Base-by-base conservation (phyloP, 2,888 invertebrate genomes). In the Lasioglossum marginatum region DNA sequence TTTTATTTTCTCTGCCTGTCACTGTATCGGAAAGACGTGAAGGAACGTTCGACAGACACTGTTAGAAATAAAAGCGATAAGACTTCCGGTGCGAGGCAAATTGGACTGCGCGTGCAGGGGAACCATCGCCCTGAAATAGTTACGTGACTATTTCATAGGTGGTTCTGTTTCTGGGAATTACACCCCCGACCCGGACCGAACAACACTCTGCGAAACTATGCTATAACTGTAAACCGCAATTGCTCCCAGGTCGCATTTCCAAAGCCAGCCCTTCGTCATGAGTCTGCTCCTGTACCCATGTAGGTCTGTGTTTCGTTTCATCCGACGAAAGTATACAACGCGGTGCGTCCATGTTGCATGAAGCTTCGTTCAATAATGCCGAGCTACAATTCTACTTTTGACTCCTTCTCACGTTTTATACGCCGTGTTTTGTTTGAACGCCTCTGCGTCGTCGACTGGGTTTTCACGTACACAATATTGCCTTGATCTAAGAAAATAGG, bases 201-300 rank as follows among this genome's bases (percentile, higher is more conserved):
- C 83, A 68, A 80, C 71, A 63, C 66, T 80, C 79, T 73, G 79
- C 57, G 77, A 81, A 82, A 83, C 81, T 77, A 66, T 37, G 78
- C 73, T 71, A 79, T 63, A 82, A 82, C 82, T 79, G 68, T 83
- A 88, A 88, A 82, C 84, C 81, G 76, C 52, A 79, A 86, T 79
- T 81, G 37, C 87, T 77, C 72, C 27, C 70, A 66, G 81, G 63
- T 79, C 57, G 74, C 79, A 66, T 83, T 83, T 79, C 79, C 57
- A 80, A 78, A 70, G 77, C 66, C 70, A 75, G 63, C 79, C 78
- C 83, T 83, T 73, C 52, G 82, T 79, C 77, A 60, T 73, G 14
- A 27, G 34, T 6, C 40, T n/a, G 68, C 37, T 73, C 60, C 31
- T 40, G 63, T 43, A 19, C 6, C 66, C 63, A 45, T n/a, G 78